phyloP scores from a whole-genome alignment of 2,888 invertebrate species.

The Perizoma affinitatum region DNA sequence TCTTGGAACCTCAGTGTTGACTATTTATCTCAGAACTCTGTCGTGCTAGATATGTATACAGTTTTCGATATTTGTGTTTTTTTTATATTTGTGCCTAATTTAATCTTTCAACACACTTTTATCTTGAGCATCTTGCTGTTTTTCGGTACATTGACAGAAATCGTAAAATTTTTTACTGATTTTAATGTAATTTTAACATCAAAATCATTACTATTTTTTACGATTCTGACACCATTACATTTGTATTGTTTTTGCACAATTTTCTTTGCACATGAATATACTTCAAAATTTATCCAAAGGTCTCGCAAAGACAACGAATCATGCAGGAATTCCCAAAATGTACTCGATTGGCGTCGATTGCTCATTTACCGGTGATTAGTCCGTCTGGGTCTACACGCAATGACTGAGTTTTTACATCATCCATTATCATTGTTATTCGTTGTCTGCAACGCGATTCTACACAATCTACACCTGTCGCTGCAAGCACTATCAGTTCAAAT shows the following conservation, averaged over 20 bases:
- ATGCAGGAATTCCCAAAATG: slow-evolving; percentile 29
- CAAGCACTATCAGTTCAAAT: slow-evolving; percentile 55
- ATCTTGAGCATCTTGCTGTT: no score
- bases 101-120: no score
- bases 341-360: slow-evolving; percentile 38
- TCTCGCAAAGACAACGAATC: slow-evolving; percentile 12
- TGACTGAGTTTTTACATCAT: slow-evolving; percentile 49
- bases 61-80: no score
- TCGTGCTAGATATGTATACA: no score
- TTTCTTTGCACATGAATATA: not conserved
- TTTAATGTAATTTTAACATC: no score
- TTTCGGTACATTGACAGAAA: no score
- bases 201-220: not conserved
- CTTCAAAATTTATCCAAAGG: not conserved
- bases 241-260: not conserved
- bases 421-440: slow-evolving; percentile 36
- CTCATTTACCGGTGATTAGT: slow-evolving; percentile 46
- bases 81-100: no score
- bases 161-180: no score
- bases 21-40: no score
- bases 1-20: no score
- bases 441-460: slow-evolving; percentile 38
- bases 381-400: slow-evolving; percentile 45
- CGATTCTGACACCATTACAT: no score
- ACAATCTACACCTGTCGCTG: slow-evolving; percentile 69